Base-by-base conservation (phyloP, 2,888 invertebrate genomes). In the Kuschelorhynchus macadamiae region DNA sequence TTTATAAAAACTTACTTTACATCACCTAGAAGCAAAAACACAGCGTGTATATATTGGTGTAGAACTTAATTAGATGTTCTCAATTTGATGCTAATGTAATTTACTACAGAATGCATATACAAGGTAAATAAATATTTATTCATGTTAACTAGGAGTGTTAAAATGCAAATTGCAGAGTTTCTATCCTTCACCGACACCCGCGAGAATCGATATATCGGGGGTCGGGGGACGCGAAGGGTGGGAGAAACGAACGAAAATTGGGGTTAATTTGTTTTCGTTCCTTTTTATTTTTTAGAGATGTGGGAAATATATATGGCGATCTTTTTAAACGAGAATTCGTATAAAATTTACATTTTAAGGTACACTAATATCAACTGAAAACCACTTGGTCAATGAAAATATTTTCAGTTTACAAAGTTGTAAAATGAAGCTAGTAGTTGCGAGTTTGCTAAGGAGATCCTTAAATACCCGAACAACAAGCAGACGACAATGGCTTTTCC, bases 151-250 rank as follows among this genome's bases (percentile, higher is more conserved):
- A 74, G 73, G 71, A 75, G 71, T 74, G 76, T 77, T 77, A 72
- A 76, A 77, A 77, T 77, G 76, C 75, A 76, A 77, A 77, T 77
- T 77, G 72, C 67, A 70, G 75, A 72, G 74, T 72, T 76, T 74
- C 74, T 66, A 75, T 71, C 75, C 72, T 67, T 71, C 69, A 71
- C 60, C 60, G 70, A 67, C 62, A 66, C 70, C 59, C 70, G 65
- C 65, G 64, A 42, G 60, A 70, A 70, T 70, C 70, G 70, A 70
- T 70, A 70, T 70, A 65, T 70, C 42, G 64, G 64, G 36, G 56
- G 59, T 11, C 2, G 9, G 12, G 16, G 25, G 46, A 39, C 39
- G 33, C 53, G 32, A 64, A 32, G 50, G 59, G 21, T 11, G 49
- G 59, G 46, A 39, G 32, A 32, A 53, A 66, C 66, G 59, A 66